Base-by-base conservation (phyloP, 1,140 invertebrate species). In the Caenorhabditis brenneri region DNA sequence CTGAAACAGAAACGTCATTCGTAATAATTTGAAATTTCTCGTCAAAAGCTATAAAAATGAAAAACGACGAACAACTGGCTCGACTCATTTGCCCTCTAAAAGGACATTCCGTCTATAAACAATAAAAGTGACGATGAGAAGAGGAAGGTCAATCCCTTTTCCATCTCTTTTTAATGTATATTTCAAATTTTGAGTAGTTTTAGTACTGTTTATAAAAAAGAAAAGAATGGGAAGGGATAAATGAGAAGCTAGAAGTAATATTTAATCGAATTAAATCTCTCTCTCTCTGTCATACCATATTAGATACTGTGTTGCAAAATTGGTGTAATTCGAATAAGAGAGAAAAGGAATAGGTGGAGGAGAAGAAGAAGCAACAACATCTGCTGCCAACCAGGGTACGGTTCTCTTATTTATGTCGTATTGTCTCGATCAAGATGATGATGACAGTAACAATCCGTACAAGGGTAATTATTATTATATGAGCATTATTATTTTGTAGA, bases 331-430 rank as follows among this genome's bases (percentile, higher is more conserved):
- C 65, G 65, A 74, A 74, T 74, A 42, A n/a, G 29, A 19, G 51
- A 53, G 51, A n/a, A 53, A 1, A n/a, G n/a, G 6, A 53, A n/a
- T 10, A 58, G 19, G 22, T 36, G 31, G 24, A 22, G 65, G 24
- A 46, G 36, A 46, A 74, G n/a, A n/a, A n/a, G 36, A 74, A 74
- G 65, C 65, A 74, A 74, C 65, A 74, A 74, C 65, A 74, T 74
- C 65, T 74, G 65, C 65, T 74, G 65, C 65, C n/a, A 42, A 4
- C 3, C 4, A 4, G 22, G 12, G 4, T n/a, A 24, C 36, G 42
- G 19, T 42, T 33, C n/a, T 29, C 29, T 74, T 74, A 74, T 74
- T 74, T 74, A 74, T 74, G 65, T 42, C 65, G 65, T 74, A 74
- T 74, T 74, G 65, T 74, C 65, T 74, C n/a, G 36, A 27, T 22